Conservation (phyloP, 1,140 invertebrate genomes). For the Hirudo medicinalis region DNA sequence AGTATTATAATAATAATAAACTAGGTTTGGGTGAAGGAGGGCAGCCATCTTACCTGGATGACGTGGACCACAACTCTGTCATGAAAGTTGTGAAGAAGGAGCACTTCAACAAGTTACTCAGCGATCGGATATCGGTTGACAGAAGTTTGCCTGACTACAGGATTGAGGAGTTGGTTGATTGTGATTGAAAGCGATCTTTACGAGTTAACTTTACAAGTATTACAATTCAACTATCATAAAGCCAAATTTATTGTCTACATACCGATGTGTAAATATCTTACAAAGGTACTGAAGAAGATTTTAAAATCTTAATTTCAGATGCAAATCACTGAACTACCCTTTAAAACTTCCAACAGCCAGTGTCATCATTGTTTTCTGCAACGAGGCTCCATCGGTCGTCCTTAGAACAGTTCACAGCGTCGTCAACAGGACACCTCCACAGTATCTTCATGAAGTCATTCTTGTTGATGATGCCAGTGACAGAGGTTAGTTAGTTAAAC, state of each 20-base stretch:
- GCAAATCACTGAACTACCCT: slow-evolving; percentile 42
- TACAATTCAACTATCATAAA: no score
- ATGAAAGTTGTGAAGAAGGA: slow-evolving; percentile 53
- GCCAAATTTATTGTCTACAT: no score
- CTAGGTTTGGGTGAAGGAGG: neutral
- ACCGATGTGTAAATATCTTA: no score
- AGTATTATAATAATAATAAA: slow-evolving; percentile 6
- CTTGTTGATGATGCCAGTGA: slow-evolving; percentile 61
- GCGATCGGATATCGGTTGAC: slow-evolving; percentile 73
- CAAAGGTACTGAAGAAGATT: no score
- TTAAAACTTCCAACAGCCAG: slow-evolving; percentile 47
- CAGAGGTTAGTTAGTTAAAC: slow-evolving; percentile 13
- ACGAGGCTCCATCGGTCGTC: slow-evolving; percentile 72
- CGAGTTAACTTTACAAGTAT: no score
- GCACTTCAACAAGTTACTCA: slow-evolving; percentile 76
- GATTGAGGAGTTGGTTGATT: slow-evolving; percentile 53
- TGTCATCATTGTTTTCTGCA: slow-evolving; percentile 74
- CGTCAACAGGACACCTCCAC: slow-evolving; percentile 58
- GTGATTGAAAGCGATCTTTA: no score
- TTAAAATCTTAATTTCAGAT: slow-evolving; percentile 21
- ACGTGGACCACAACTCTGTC: neutral
- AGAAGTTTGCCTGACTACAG: slow-evolving; percentile 67
- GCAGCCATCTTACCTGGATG: neutral
- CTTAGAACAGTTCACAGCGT: slow-evolving; percentile 73
- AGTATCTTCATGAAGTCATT: slow-evolving; percentile 75